Evolutionary conservation across 53 echinoderm and acorn worm species (phyloP).

Genomic region (Henricia sp.): DNA sequence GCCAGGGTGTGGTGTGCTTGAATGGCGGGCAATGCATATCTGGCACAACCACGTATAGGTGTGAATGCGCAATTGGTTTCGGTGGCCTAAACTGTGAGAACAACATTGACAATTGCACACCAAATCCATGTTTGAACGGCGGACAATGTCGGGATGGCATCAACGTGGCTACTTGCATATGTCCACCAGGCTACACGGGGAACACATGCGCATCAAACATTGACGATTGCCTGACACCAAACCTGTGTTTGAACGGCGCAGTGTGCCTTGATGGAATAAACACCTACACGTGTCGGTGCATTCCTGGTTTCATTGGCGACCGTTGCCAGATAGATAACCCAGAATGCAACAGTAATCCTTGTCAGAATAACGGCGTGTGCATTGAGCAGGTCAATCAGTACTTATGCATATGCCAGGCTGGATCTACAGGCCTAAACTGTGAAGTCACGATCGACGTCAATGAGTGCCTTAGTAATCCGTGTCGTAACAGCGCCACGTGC

Average conservation of each 20-base stretch:
- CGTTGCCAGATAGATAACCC: conserved; percentile 40
- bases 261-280: conserved; percentile 35
- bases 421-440: conserved; percentile 42
- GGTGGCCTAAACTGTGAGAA: conserved; percentile 44
- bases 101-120: conserved; percentile 33
- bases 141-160: conserved; percentile 52
- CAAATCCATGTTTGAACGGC: conserved; percentile 48
- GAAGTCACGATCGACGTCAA: conserved; percentile 35
- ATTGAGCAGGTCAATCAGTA: conserved; percentile 57
- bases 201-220: conserved; percentile 38
- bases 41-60: conserved; percentile 27
- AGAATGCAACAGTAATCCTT: conserved; percentile 58
- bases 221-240: conserved; percentile 46
- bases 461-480: conserved; percentile 79
- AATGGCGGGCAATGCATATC: conserved; percentile 55
- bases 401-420: conserved; percentile 60
- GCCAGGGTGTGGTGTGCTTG: conserved; percentile 24
- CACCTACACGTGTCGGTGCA: conserved; percentile 39
- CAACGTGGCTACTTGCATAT: conserved; percentile 24
- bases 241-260: conserved; percentile 47
- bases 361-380: conserved; percentile 58
- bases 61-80: conserved; percentile 51
- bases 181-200: conserved; percentile 32
- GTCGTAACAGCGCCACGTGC: conserved; percentile 82
- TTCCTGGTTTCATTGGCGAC: conserved; percentile 21